Conservation (phyloP, 2,113 vertebrate species). For the Melanocharis versteri region DNA sequence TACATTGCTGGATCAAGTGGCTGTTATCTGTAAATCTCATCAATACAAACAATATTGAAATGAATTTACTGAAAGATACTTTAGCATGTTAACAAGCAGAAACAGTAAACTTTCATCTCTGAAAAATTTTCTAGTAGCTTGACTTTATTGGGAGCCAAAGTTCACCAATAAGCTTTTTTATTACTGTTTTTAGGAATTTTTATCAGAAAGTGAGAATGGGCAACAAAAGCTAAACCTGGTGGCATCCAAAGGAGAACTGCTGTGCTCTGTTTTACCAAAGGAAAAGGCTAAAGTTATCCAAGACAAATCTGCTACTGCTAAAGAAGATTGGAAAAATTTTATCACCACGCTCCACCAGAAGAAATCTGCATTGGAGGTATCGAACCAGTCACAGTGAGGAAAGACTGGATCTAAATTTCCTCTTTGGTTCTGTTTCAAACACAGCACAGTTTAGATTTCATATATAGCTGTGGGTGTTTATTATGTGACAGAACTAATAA, state of each 20-base stretch:
- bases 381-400: neutral
- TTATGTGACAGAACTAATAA: neutral
- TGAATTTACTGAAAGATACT: neutral
- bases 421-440: neutral
- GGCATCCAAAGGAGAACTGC: slow-evolving; percentile 85
- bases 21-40: neutral
- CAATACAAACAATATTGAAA: neutral
- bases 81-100: neutral
- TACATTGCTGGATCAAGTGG: neutral
- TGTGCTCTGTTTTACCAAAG: slow-evolving; percentile 81
- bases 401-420: neutral
- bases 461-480: neutral
- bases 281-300: slow-evolving; percentile 83
- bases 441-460: neutral
- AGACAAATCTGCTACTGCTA: slow-evolving; percentile 80
- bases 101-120: neutral
- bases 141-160: neutral
- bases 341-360: slow-evolving; percentile 86
- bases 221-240: slow-evolving; percentile 87
- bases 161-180: neutral
- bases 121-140: neutral
- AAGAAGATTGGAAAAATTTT: slow-evolving; percentile 91
- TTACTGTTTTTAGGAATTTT: slow-evolving; percentile 80
- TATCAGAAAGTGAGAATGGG: slow-evolving; percentile 89
- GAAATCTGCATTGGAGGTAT: slow-evolving; percentile 88